These are phyloP conservation scores for Scrobipalpa atriplicella DNA, from an alignment of 2,888 invertebrate species.

Conservation along the genomic window DNA sequence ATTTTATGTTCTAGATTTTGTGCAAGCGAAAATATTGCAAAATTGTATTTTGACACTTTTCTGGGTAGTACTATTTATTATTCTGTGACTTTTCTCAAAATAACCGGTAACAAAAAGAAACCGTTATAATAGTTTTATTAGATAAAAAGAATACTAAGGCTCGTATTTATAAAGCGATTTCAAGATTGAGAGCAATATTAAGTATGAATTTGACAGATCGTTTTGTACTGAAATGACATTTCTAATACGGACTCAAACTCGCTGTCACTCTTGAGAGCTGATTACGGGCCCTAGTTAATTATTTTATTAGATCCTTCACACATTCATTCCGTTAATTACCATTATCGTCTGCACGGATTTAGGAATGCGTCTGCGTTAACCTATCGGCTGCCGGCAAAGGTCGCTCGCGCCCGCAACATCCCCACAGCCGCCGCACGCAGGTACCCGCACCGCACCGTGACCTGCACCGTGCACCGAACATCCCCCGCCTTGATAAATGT, in stretches of 20 bases:
- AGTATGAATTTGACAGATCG: too few species aligned
- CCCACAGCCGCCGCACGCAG: background rate
- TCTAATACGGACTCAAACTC: too few species aligned
- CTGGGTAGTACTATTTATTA: too few species aligned
- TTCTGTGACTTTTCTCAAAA: background rate
- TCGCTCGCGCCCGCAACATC: background rate
- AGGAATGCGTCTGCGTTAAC: background rate
- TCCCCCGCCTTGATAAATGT: conserved; percentile 5
- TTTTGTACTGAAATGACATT: too few species aligned
- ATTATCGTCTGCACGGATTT: too few species aligned
- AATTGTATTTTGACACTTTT: background rate
- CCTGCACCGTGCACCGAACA: background rate
- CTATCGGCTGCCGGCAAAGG: background rate
- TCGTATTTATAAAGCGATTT: too few species aligned
- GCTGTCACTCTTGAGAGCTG: too few species aligned
- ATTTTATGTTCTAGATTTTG: background rate
- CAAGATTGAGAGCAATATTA: too few species aligned
- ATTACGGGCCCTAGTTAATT: too few species aligned
- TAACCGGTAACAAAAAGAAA: background rate
- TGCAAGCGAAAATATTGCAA: background rate
- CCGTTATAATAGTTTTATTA: too few species aligned
- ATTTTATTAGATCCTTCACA: background rate
- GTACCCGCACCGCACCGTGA: too few species aligned
- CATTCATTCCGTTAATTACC: background rate
- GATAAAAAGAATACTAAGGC: too few species aligned